A percentile compares a stretch with the other conserved stretches of the same genome.
phyloP scores from a whole-genome alignment of 2,797 vertebrate species.

The Luscinia megarhynchos region DNA sequence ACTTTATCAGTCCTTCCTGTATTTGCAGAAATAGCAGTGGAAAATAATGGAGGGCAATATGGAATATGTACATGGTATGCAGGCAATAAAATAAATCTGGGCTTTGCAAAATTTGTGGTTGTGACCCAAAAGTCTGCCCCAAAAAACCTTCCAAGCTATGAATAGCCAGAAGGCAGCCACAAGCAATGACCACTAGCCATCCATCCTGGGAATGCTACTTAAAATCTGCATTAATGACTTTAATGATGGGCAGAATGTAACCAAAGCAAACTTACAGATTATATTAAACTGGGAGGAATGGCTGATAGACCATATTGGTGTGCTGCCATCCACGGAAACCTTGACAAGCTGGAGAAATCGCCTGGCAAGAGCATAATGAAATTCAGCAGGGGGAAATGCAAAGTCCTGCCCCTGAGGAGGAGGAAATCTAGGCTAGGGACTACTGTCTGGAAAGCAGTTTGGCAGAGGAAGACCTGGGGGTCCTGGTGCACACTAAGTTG shows the following conservation, averaged over 20 bases:
- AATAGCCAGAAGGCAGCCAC: not conserved
- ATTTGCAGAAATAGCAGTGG: not conserved
- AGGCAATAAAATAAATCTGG: not conserved
- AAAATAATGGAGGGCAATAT: not conserved
- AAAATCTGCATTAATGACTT: not conserved
- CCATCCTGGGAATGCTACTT: not conserved
- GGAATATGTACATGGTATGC: not conserved
- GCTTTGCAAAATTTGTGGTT: not conserved
- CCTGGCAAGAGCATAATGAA: not conserved
- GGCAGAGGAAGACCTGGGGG: not conserved
- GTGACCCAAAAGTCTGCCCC: not conserved
- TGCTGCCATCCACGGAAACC: not conserved
- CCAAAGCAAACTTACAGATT: accelerated
- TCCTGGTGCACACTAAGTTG: not conserved
- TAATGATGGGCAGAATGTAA: not conserved
- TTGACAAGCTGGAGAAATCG: not conserved
- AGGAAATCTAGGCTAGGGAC: not conserved
- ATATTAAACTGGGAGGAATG: not conserved
- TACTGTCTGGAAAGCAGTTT: not conserved
- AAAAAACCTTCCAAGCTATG: not conserved
- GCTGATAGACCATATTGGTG: not conserved
- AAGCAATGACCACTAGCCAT: not conserved
- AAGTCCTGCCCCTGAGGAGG: not conserved
- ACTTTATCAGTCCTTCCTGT: not conserved
- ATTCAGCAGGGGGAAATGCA: not conserved